These are phyloP conservation scores for Heliconius hortense DNA, from an alignment of 2,888 invertebrate genomes.

Conservation along the genomic window DNA sequence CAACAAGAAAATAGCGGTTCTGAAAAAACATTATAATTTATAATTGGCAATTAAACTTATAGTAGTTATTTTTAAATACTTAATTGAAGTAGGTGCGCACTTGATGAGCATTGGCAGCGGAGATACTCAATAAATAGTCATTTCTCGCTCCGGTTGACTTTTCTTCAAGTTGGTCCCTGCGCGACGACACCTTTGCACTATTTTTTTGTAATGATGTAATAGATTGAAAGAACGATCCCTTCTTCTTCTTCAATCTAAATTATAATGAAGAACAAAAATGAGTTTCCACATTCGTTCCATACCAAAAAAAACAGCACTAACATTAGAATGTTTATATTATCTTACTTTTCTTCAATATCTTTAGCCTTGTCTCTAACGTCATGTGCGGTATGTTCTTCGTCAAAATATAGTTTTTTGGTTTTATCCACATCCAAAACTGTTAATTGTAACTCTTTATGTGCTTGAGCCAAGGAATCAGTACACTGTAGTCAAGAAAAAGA, in stretches of 20 bases:
- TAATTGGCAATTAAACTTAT: background rate
- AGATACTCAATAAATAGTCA: slow-evolving; percentile 94
- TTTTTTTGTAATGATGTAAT: slow-evolving; percentile 97
- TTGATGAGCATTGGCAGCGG: slow-evolving; percentile 96
- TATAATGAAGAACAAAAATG: background rate
- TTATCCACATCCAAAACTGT: slow-evolving; percentile 96
- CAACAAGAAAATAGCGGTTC: slow-evolving; percentile 94
- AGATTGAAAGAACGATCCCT: slow-evolving; percentile 97
- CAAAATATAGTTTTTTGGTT: slow-evolving; percentile 96
- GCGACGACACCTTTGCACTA: slow-evolving; percentile 96
- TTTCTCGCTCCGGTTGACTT: slow-evolving; percentile 97
- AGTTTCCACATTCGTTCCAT: background rate
- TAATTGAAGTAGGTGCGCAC: slow-evolving; percentile 54
- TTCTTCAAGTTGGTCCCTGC: slow-evolving; percentile 94
- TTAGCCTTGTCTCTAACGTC: slow-evolving; percentile 97
- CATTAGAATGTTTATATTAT: slow-evolving; percentile 15
- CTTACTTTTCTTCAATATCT: slow-evolving; percentile 96
- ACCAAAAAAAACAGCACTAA: background rate
- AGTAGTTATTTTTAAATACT: background rate
- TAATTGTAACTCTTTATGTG: slow-evolving; percentile 94
- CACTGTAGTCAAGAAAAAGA: slow-evolving; percentile 72
- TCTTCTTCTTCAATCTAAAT: slow-evolving; percentile 94
- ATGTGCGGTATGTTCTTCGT: slow-evolving; percentile 97
- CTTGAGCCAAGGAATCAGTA: slow-evolving; percentile 90
- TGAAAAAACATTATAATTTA: slow-evolving; percentile 53